Percentiles rank a stretch among this genome's conserved stretches.
Evolutionary conservation across 2,888 invertebrate species (phyloP).

Genomic region (Caenorhabditis angaria): DNA sequence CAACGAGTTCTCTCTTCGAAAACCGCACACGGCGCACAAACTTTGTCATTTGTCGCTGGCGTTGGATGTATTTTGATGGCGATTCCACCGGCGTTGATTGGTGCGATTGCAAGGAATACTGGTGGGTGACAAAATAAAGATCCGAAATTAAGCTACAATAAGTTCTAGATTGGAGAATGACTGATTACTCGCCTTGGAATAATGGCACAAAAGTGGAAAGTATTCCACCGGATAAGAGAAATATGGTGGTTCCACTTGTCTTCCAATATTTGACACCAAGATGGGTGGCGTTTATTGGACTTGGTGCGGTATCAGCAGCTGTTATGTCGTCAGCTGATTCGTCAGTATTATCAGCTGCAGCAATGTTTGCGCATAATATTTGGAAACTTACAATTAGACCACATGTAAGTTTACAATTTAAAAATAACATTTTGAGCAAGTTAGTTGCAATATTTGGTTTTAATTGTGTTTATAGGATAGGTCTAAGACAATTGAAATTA

Average conservation of each 20-base stretch:
- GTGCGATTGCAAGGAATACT: slow-evolving; percentile 93
- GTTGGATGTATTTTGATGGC: slow-evolving; percentile 95
- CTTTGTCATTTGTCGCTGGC: slow-evolving; percentile 94
- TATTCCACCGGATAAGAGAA: slow-evolving; percentile 78
- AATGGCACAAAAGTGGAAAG: slow-evolving; percentile 67
- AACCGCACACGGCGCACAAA: slow-evolving; percentile 89
- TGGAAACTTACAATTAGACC: slow-evolving; percentile 96
- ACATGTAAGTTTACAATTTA: slow-evolving; percentile 76
- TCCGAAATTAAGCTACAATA: slow-evolving; percentile 75
- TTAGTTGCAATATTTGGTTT: not conserved
- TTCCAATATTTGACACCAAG: slow-evolving; percentile 91
- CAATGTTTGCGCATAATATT: slow-evolving; percentile 98
- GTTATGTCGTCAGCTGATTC: slow-evolving; percentile 99
- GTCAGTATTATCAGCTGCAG: slow-evolving; percentile 94
- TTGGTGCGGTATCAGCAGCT: slow-evolving; percentile 97
- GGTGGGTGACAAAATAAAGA: slow-evolving; percentile 36
- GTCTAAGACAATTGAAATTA: no score
- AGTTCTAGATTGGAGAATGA: slow-evolving; percentile 85
- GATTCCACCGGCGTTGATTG: slow-evolving; percentile 93
- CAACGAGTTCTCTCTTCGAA: slow-evolving; percentile 96
- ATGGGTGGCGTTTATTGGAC: slow-evolving; percentile 94
- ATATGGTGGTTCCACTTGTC: slow-evolving; percentile 95
- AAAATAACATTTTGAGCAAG: not conserved
- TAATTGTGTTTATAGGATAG: not conserved
- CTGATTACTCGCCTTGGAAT: slow-evolving; percentile 77